Conservation (phyloP, 2,113 vertebrate genomes). For the Grallaria varia region DNA sequence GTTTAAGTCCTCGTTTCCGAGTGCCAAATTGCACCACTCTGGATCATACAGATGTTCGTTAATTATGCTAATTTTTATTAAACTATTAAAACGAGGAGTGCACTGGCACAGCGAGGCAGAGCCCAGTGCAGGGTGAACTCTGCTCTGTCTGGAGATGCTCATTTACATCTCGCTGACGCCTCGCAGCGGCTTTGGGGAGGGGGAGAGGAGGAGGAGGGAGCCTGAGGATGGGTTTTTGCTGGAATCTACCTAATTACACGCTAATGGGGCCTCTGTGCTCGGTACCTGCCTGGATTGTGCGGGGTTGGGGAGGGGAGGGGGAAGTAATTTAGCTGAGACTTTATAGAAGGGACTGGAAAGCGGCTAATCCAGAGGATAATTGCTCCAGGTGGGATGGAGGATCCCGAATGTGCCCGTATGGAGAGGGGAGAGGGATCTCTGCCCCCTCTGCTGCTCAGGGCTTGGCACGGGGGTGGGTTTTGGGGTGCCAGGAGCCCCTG, state of each 20-base stretch:
- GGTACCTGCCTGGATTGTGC: neutral
- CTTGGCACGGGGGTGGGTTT: no score
- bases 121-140: constrained; percentile 75
- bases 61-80: constrained; percentile 89
- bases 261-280: constrained; percentile 32
- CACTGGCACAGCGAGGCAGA: constrained; percentile 74
- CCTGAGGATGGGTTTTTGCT: constrained; percentile 4
- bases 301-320: neutral
- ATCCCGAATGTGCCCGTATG: rapidly evolving
- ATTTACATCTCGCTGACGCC: constrained; percentile 67
- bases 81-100: constrained; percentile 83
- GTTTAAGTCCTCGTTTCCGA: constrained; percentile 80
- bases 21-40: constrained; percentile 84
- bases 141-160: constrained; percentile 72
- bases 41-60: constrained; percentile 87
- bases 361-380: neutral
- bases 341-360: neutral
- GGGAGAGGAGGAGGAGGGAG: neutral
- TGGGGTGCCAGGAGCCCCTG: neutral
- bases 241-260: constrained; percentile 41
- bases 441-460: neutral
- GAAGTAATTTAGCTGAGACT: neutral
- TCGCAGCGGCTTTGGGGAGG: constrained; percentile 32
- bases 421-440: neutral
- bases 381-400: neutral